These are phyloP conservation scores for Gisinianus flammeolus DNA, from an alignment of 2,888 invertebrate genomes.

Conservation along the genomic window DNA sequence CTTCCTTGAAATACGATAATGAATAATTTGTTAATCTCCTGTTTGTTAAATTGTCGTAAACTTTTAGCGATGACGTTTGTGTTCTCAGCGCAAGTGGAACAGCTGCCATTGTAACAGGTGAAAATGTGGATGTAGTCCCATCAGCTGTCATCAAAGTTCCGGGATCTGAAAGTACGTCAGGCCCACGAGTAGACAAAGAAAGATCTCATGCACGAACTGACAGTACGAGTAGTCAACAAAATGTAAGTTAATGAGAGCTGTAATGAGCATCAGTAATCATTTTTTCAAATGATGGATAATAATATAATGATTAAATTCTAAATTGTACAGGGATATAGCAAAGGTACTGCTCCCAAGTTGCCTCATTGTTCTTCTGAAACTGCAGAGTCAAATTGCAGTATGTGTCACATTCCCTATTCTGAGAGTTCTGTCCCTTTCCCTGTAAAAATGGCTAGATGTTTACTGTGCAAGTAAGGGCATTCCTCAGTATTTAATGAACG, in stretches of 20 bases:
- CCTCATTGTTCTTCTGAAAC: constrained; percentile 22
- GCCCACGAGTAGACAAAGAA: constrained; percentile 4
- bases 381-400: constrained; percentile 62
- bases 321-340: constrained; percentile 26
- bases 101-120: constrained; percentile 73
- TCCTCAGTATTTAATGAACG: not conserved
- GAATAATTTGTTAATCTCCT: too few relatives aligned
- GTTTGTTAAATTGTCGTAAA: too few relatives aligned
- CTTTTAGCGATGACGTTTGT: constrained; percentile 89
- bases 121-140: constrained; percentile 10
- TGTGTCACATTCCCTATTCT: constrained; percentile 85
- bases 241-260: constrained; percentile 6
- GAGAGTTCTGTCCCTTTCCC: constrained; percentile 74
- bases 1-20: too few relatives aligned
- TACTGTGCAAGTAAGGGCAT: constrained; percentile 70
- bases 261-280: not conserved
- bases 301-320: not conserved
- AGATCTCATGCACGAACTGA: constrained; percentile 23
- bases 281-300: not conserved
- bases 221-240: constrained; percentile 22
- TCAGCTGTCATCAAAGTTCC: constrained; percentile 14
- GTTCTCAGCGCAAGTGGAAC: constrained; percentile 93
- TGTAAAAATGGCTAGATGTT: constrained; percentile 75
- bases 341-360: constrained; percentile 10
- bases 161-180: not conserved